A percentile compares a stretch with the other conserved stretches of the same genome.
These are phyloP conservation scores for Sparidentex hasta DNA, from an alignment of 2,797 vertebrate genomes.

Conservation along the genomic window DNA sequence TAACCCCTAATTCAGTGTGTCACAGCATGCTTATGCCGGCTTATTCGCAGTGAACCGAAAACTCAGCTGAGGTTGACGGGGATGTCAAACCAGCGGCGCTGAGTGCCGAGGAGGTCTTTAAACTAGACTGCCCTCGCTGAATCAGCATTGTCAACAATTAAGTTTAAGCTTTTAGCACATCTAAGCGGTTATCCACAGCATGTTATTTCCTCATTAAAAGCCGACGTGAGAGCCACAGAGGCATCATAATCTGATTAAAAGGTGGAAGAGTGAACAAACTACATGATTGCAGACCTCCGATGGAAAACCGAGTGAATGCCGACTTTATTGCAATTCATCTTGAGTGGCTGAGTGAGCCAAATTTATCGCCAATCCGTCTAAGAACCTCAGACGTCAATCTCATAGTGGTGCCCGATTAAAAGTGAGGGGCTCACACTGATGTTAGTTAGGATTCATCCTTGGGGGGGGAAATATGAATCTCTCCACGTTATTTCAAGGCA, in stretches of 20 bases:
- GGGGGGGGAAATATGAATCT: background rate
- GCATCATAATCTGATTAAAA: background rate
- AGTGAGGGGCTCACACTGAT: background rate
- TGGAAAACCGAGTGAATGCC: background rate
- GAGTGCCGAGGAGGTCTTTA: background rate
- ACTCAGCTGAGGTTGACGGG: background rate
- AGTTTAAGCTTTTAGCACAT: too few relatives aligned
- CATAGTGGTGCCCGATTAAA: background rate
- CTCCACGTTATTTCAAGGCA: background rate
- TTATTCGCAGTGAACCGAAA: background rate
- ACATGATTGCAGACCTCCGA: background rate
- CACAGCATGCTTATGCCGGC: background rate
- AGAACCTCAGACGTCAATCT: too few relatives aligned
- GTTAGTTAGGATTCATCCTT: background rate
- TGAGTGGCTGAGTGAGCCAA: background rate
- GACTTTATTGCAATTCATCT: background rate
- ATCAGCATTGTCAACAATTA: background rate
- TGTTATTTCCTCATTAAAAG: background rate
- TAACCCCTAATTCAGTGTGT: background rate
- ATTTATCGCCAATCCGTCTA: background rate
- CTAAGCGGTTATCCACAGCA: background rate
- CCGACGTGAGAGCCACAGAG: background rate
- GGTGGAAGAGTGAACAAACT: too few relatives aligned
- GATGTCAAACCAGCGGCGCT: too few relatives aligned
- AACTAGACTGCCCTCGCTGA: background rate